Evolutionary conservation across 2,888 invertebrate genomes (phyloP).

Genomic region (Tenthredo mesomela): DNA sequence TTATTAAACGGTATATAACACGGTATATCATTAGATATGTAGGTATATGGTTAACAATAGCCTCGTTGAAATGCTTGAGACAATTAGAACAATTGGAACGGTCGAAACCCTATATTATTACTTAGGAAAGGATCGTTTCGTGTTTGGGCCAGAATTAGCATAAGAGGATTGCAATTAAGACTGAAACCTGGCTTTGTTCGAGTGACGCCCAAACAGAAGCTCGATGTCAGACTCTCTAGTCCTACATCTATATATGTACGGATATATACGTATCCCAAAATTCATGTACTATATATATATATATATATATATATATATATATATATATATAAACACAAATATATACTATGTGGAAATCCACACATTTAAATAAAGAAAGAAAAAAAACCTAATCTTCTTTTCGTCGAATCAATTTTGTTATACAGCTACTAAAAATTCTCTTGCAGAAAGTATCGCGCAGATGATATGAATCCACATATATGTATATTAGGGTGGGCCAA

Average conservation of each 20-base stretch:
- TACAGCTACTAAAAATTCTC: too few relatives aligned
- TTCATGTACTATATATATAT: background rate
- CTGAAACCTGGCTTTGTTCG: constrained; percentile 34
- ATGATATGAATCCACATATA: background rate
- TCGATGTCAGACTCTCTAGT: background rate
- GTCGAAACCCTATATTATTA: constrained; percentile 11
- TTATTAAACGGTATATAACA: constrained; percentile 14
- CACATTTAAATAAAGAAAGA: background rate
- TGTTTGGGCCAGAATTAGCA: constrained; percentile 35
- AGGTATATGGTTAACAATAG: constrained; percentile 1
- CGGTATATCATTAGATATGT: constrained; percentile 6
- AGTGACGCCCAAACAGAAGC: constrained; percentile 36
- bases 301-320: background rate
- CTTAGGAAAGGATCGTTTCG: constrained; percentile 11
- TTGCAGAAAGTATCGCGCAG: too few relatives aligned
- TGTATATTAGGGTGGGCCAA: too few relatives aligned
- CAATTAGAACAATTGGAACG: constrained; percentile 44
- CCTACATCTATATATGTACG: background rate
- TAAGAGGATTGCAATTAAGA: constrained; percentile 49
- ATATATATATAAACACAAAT: background rate
- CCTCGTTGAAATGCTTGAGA: constrained; percentile 25
- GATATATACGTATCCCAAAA: too few relatives aligned
- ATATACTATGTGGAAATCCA: background rate
- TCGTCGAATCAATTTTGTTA: too few relatives aligned
- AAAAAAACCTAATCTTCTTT: too few relatives aligned